These are phyloP conservation scores for Dryomyza anilis DNA, from an alignment of 2,888 invertebrate genomes.

Conservation along the genomic window DNA sequence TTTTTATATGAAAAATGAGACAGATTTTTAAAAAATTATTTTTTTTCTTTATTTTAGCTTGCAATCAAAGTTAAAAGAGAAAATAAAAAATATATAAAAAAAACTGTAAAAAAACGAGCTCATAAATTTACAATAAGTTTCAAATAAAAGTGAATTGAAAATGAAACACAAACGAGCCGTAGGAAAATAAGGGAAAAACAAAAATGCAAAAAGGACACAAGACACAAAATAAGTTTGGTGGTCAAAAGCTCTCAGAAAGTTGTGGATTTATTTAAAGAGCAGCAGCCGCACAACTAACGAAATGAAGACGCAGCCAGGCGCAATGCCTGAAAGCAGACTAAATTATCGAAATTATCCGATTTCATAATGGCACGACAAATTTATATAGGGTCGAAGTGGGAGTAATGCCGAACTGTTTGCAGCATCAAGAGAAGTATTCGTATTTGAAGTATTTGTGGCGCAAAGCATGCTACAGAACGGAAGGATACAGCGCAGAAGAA, in stretches of 20 bases:
- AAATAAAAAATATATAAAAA: not conserved
- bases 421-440: too few species aligned
- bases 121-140: constrained; percentile 6
- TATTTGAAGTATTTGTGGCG: too few species aligned
- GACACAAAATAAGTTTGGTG: not conserved
- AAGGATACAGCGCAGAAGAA: too few species aligned
- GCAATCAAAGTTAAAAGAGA: not conserved
- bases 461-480: too few species aligned
- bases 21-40: too few species aligned
- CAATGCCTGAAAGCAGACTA: constrained; percentile 3
- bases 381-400: constrained; percentile 1
- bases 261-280: too few species aligned
- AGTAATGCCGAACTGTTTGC: too few species aligned
- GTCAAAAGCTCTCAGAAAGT: too few species aligned
- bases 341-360: constrained; percentile 20
- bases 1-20: too few species aligned
- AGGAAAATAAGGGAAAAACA: constrained; percentile 26
- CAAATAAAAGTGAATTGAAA: constrained; percentile 14
- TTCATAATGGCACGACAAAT: constrained; percentile 19
- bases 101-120: not conserved
- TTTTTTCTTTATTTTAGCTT: too few species aligned
- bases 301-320: not conserved
- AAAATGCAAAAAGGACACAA: constrained; percentile 12
- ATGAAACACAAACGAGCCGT: not conserved
- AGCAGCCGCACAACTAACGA: too few species aligned